phyloP scores from a whole-genome alignment of 1,140 invertebrate genomes.

The Pogonomyrmex barbatus region DNA sequence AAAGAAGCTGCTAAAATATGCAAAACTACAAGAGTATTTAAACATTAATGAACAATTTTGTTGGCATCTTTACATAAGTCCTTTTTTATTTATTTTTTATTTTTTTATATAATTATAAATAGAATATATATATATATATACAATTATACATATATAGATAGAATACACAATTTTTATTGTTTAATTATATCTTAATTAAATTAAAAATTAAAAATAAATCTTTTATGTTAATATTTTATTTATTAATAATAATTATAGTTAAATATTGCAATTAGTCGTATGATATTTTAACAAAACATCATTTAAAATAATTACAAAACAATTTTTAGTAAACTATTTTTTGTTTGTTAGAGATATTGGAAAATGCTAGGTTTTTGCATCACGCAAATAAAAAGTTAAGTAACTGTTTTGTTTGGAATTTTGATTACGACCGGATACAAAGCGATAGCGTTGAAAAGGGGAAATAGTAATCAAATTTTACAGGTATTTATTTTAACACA shows the following conservation, averaged over 20 bases:
- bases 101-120: neutral
- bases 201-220: no score
- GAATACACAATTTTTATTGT: neutral
- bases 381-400: neutral
- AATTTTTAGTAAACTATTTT: neutral
- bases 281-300: neutral
- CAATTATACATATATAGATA: neutral
- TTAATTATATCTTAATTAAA: neutral
- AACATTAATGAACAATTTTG: neutral
- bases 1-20: neutral
- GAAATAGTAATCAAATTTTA: conserved; percentile 38
- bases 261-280: neutral
- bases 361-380: neutral
- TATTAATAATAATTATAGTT: neutral
- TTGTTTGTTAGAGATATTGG: neutral
- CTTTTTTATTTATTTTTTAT: neutral
- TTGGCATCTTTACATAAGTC: neutral
- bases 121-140: no score
- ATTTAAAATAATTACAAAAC: neutral
- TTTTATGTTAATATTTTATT: neutral
- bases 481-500: conserved; percentile 31
- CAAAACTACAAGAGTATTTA: no score
- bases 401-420: neutral
- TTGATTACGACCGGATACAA: neutral
- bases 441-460: neutral